Percentiles rank a stretch among this genome's conserved stretches.
phyloP scores from a whole-genome alignment of 2,113 vertebrate genomes.

The Vulpes vulpes region DNA sequence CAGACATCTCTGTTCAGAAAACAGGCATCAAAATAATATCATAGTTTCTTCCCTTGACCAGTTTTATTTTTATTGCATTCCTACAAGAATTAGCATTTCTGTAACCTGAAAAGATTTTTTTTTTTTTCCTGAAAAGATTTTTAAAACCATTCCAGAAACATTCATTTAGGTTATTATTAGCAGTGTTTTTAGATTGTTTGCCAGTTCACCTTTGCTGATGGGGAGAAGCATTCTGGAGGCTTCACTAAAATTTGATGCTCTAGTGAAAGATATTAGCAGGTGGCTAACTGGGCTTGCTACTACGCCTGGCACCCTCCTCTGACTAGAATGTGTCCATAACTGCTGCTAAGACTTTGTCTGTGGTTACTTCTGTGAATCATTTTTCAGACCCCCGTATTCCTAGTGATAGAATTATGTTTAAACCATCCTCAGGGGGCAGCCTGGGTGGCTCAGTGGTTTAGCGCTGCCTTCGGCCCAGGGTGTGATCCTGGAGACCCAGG shows the following conservation, averaged over 20 bases:
- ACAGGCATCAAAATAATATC: background rate
- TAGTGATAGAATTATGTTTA: conserved; percentile 50
- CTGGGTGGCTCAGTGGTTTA: too few species aligned
- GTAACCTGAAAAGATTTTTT: background rate
- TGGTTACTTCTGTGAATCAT: conserved; percentile 38
- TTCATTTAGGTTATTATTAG: background rate
- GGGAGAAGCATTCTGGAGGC: background rate
- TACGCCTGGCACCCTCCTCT: background rate
- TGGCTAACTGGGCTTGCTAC: background rate
- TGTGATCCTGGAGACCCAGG: too few species aligned
- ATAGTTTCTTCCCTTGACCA: background rate
- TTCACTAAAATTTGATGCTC: background rate
- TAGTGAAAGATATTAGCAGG: background rate
- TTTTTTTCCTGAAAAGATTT: background rate
- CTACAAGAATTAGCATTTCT: conserved; percentile 9
- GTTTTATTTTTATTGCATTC: conserved; percentile 58
- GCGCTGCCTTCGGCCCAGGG: too few species aligned
- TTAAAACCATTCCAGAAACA: conserved; percentile 27
- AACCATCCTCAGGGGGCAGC: background rate
- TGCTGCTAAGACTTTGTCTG: conserved; percentile 12
- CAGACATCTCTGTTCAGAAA: background rate
- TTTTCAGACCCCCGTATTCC: conserved; percentile 36
- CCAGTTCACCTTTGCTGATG: conserved; percentile 9
- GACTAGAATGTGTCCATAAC: background rate
- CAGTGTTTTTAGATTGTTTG: background rate